A percentile compares a stretch with the other conserved stretches of the same genome.
Evolutionary conservation across 2,888 invertebrate species (phyloP).

Genomic region (Orchestes rusci): DNA sequence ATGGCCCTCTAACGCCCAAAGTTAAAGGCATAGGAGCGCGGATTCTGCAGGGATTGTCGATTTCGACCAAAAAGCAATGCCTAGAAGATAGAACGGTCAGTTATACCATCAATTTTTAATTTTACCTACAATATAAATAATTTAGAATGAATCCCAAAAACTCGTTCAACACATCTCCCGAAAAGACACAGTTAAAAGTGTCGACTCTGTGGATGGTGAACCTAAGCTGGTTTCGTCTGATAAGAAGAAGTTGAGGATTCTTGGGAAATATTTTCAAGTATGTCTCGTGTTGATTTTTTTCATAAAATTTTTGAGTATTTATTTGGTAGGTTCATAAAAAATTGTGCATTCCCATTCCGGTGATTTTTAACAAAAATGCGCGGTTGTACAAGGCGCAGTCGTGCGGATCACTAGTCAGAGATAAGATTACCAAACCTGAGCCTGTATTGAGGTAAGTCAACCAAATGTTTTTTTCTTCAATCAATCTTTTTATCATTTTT

Average conservation of each 20-base stretch:
- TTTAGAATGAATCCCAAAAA: slow-evolving; percentile 11
- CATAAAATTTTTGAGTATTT: not conserved
- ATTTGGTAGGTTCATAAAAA: slow-evolving; percentile 50
- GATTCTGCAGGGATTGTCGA: slow-evolving; percentile 44
- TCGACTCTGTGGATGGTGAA: slow-evolving; percentile 11
- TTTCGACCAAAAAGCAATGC: slow-evolving; percentile 26
- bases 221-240: slow-evolving; percentile 30
- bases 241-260: slow-evolving; percentile 52
- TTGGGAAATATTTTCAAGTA: slow-evolving; percentile 59
- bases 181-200: slow-evolving; percentile 34
- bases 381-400: slow-evolving; percentile 56
- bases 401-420: slow-evolving; percentile 54
- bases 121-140: slow-evolving; percentile 17
- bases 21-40: slow-evolving; percentile 48
- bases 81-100: slow-evolving; percentile 33
- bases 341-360: slow-evolving; percentile 55
- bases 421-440: slow-evolving; percentile 45
- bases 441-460: slow-evolving; percentile 30
- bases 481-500: too few relatives aligned
- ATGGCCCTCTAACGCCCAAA: slow-evolving; percentile 40
- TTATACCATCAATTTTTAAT: too few relatives aligned
- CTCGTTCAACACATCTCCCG: slow-evolving; percentile 22
- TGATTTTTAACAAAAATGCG: slow-evolving; percentile 47
- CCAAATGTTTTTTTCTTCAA: too few relatives aligned
- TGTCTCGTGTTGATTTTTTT: not conserved